Conservation (phyloP, 2,888 invertebrate species). For the Plagiodera versicolora region DNA sequence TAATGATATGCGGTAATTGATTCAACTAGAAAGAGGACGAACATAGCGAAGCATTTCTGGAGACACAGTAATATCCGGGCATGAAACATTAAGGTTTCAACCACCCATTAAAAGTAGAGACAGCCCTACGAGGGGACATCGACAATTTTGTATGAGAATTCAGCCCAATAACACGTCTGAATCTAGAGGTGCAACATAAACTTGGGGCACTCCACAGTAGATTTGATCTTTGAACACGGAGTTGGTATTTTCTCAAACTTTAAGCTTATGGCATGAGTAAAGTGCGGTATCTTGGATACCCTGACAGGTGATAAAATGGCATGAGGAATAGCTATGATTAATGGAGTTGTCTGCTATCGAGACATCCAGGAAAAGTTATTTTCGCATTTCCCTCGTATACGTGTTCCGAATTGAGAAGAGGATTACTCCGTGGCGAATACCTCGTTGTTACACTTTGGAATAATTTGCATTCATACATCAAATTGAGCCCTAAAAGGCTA, state of each 20-base stretch:
- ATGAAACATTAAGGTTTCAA: slow-evolving; percentile 44
- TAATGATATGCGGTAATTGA: slow-evolving; percentile 36
- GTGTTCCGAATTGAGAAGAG: neutral
- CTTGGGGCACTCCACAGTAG: too few species aligned
- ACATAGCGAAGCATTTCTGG: slow-evolving; percentile 16
- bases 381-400: neutral
- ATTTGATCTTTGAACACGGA: too few species aligned
- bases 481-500: slow-evolving; percentile 32
- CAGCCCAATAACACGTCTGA: too few species aligned
- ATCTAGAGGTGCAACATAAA: too few species aligned
- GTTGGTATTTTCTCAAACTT: too few species aligned
- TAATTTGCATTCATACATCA: slow-evolving; percentile 42
- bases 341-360: too few species aligned
- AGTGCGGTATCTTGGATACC: too few species aligned
- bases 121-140: neutral
- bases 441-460: slow-evolving; percentile 38
- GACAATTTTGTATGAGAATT: too few species aligned
- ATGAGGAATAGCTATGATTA: too few species aligned
- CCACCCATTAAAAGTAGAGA: slow-evolving; percentile 40
- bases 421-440: slow-evolving; percentile 29
- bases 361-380: slow-evolving; percentile 18
- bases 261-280: too few species aligned
- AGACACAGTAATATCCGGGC: slow-evolving; percentile 44
- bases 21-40: slow-evolving; percentile 25
- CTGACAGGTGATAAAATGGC: too few species aligned